Conservation (phyloP, 2,888 invertebrate genomes). For the Allolobophora icterica region DNA sequence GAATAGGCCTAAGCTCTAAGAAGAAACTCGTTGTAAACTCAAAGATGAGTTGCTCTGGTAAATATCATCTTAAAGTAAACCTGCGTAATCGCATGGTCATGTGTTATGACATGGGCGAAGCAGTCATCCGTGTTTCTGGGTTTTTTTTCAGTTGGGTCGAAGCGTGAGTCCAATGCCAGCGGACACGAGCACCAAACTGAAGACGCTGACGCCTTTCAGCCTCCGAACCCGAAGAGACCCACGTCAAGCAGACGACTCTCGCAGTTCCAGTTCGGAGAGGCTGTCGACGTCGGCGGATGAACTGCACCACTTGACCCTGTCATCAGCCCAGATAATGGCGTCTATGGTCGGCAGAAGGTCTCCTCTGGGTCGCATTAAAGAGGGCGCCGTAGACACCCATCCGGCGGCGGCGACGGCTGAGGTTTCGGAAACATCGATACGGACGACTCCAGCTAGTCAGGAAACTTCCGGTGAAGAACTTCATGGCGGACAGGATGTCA, state of each 20-base stretch:
- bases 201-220: conserved; percentile 21
- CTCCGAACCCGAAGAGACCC: conserved; percentile 26
- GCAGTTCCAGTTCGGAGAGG: background rate
- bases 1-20: too few species aligned
- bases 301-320: background rate
- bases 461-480: background rate
- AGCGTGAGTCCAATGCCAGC: background rate
- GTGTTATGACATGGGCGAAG: background rate
- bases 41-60: too few species aligned
- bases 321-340: background rate
- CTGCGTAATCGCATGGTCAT: too few species aligned
- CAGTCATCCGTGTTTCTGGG: background rate
- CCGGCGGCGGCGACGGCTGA: background rate
- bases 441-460: background rate
- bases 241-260: background rate
- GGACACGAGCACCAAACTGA: conserved; percentile 23
- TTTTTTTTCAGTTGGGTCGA: conserved; percentile 8
- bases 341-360: background rate
- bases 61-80: too few species aligned
- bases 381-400: background rate
- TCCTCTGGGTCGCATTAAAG: background rate
- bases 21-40: too few species aligned
- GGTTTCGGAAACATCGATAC: background rate
- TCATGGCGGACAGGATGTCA: background rate
- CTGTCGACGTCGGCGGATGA: conserved; percentile 18